Percentiles rank a stretch among this genome's conserved stretches.
phyloP scores from a whole-genome alignment of 2,888 invertebrate genomes.

The Notodonta dromedarius region DNA sequence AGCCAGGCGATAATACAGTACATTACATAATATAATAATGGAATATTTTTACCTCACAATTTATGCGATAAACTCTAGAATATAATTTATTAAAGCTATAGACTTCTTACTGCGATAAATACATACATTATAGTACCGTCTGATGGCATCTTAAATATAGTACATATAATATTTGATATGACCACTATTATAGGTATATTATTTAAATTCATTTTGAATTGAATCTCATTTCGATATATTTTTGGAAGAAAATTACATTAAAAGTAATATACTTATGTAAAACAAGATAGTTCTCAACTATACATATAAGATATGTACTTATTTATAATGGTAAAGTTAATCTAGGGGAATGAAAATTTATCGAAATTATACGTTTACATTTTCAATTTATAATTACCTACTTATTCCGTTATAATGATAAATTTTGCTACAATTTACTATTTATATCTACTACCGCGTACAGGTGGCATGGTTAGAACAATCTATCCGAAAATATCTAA shows the following conservation, averaged over 20 bases:
- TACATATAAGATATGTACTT: conserved; percentile 24
- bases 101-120: conserved; percentile 55
- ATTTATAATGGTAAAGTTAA: conserved; percentile 15
- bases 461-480: conserved; percentile 54
- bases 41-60: conserved; percentile 36
- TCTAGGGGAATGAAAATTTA: neutral
- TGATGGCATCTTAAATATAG: conserved; percentile 29
- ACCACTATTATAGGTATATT: conserved; percentile 26
- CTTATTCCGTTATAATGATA: conserved; percentile 3
- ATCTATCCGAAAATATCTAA: conserved; percentile 79
- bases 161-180: conserved; percentile 41
- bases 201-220: conserved; percentile 46
- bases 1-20: conserved; percentile 56
- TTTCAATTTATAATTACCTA: neutral
- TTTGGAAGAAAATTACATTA: conserved; percentile 28
- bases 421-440: conserved; percentile 33
- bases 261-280: conserved; percentile 11
- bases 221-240: conserved; percentile 29
- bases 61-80: conserved; percentile 38
- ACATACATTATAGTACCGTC: conserved; percentile 32
- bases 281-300: conserved; percentile 7
- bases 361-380: conserved; percentile 4
- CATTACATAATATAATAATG: conserved; percentile 36
- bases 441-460: conserved; percentile 30
- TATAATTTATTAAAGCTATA: conserved; percentile 55